Evolutionary conservation across 2,797 vertebrate genomes (phyloP).

Genomic region (Halcyon leucocephala): DNA sequence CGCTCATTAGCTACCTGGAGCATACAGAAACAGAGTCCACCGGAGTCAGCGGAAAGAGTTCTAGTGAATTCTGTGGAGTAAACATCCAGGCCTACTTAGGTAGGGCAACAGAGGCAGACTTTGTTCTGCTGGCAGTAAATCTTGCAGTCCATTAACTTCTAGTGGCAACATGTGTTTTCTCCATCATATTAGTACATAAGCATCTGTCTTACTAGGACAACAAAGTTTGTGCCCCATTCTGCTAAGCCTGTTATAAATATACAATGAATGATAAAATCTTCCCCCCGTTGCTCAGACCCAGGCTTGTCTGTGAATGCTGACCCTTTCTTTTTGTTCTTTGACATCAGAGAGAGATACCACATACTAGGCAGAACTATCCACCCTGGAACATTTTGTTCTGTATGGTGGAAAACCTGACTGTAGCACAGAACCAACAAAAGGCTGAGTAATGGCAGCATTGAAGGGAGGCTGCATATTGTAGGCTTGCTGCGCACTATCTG

Average conservation of each 20-base stretch:
- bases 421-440: background rate
- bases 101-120: background rate
- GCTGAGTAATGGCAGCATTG: rapidly evolving
- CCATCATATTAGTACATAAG: background rate
- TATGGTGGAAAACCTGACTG: background rate
- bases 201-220: background rate
- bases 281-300: background rate
- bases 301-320: background rate
- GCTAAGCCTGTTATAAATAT: background rate
- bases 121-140: background rate
- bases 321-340: background rate
- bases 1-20: background rate
- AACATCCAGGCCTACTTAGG: background rate
- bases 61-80: background rate
- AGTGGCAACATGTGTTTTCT: background rate
- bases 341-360: background rate
- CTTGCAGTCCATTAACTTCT: background rate
- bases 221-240: background rate
- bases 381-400: background rate
- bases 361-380: background rate
- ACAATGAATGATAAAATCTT: background rate
- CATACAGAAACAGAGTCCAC: background rate
- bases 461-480: background rate
- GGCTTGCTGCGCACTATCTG: background rate
- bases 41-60: background rate